phyloP scores from a whole-genome alignment of 2,888 invertebrate genomes.

The Pediacus dermestoides region DNA sequence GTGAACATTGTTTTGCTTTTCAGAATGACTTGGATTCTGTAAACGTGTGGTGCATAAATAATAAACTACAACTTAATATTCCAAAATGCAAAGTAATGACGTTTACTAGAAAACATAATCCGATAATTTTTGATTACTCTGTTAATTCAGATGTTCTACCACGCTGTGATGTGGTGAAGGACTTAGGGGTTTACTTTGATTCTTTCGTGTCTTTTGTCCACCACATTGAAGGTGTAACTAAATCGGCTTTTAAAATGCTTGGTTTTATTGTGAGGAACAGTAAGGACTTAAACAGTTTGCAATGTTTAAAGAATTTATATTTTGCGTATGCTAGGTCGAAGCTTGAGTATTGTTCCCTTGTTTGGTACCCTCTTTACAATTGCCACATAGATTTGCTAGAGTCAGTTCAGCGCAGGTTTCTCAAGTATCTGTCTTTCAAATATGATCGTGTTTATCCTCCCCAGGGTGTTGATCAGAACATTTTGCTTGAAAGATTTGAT shows the following conservation, averaged over 20 bases:
- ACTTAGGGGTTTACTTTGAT: slow-evolving; percentile 8
- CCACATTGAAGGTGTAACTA: background rate
- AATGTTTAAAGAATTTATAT: background rate
- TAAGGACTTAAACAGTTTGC: background rate
- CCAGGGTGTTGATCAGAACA: background rate
- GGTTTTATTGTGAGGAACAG: slow-evolving; percentile 7
- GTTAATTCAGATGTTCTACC: background rate
- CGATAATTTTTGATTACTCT: background rate
- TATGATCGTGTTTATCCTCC: slow-evolving; percentile 1
- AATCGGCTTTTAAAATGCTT: background rate
- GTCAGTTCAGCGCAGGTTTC: slow-evolving; percentile 2
- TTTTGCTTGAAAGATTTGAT: background rate
- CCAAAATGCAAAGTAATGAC: background rate
- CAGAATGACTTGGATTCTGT: slow-evolving; percentile 3
- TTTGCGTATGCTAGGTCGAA: slow-evolving; percentile 1
- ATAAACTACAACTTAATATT: slow-evolving; percentile 7
- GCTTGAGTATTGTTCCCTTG: slow-evolving; percentile 6
- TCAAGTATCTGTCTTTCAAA: slow-evolving; percentile 3
- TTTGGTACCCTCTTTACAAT: slow-evolving; percentile 4
- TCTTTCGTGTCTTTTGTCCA: background rate
- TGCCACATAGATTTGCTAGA: background rate
- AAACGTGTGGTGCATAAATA: slow-evolving; percentile 3
- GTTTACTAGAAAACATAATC: slow-evolving; percentile 4
- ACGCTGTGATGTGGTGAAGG: background rate
- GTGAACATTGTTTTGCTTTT: background rate